phyloP scores from a whole-genome alignment of 2,113 vertebrate genomes.

The Siniperca knerii region DNA sequence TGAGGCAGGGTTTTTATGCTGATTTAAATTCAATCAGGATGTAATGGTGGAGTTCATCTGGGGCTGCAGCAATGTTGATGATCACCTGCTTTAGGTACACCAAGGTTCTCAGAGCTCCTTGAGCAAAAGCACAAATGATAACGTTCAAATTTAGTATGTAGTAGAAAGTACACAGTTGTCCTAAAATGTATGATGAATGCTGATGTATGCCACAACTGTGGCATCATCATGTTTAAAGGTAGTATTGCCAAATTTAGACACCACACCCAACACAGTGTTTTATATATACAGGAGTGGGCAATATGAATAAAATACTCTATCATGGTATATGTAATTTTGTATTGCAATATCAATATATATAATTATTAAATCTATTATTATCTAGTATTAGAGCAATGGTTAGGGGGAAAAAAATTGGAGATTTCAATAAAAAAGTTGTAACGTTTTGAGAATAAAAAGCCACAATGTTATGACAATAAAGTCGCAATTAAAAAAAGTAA shows the following conservation, averaged over 20 bases:
- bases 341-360: no score
- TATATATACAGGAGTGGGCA: background rate
- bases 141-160: background rate
- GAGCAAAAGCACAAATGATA: background rate
- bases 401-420: no score
- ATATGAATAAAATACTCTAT: background rate
- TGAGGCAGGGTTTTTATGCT: background rate
- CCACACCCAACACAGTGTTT: background rate
- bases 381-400: no score
- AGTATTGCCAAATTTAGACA: background rate
- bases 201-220: no score
- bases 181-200: background rate
- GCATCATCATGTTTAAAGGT: background rate
- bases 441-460: no score
- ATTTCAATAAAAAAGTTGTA: no score
- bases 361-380: no score
- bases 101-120: background rate
- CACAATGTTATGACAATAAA: no score
- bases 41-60: background rate
- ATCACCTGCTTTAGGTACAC: background rate
- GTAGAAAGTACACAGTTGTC: no score
- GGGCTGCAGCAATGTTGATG: background rate
- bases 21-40: background rate
- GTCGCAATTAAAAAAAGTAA: no score
- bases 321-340: background rate